phyloP scores from a whole-genome alignment of 2,888 invertebrate species.

The Ctena decussata region DNA sequence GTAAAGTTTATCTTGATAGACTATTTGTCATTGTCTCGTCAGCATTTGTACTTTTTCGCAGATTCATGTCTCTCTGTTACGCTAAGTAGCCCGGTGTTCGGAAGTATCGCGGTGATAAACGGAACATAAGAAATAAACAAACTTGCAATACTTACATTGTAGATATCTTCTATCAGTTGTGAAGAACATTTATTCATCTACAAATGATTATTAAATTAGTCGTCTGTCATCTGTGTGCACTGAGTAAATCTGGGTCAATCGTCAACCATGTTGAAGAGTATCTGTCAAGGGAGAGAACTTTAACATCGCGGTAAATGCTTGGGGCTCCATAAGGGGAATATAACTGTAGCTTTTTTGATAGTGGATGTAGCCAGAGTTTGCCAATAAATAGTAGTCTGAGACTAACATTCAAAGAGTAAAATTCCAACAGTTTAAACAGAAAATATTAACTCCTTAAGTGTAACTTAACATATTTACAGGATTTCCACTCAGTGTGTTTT shows the following conservation, averaged over 20 bases:
- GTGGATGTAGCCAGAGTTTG: no score
- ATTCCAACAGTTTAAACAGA: neutral
- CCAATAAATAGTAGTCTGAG: no score
- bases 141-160: neutral
- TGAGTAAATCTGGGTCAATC: neutral
- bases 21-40: no score
- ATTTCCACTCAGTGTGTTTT: neutral
- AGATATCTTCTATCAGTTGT: neutral
- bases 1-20: no score
- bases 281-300: neutral
- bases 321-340: neutral
- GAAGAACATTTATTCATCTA: neutral
- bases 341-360: no score
- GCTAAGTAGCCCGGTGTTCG: neutral
- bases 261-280: neutral
- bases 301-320: neutral
- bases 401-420: no score
- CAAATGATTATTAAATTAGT: neutral
- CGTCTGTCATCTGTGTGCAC: neutral
- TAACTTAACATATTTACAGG: conserved; percentile 3
- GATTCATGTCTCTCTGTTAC: no score
- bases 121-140: neutral
- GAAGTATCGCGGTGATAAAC: neutral
- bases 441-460: neutral
- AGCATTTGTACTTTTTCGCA: no score